These are phyloP conservation scores for Xyrichtys novacula DNA, from an alignment of 2,797 vertebrate genomes.

Conservation along the genomic window DNA sequence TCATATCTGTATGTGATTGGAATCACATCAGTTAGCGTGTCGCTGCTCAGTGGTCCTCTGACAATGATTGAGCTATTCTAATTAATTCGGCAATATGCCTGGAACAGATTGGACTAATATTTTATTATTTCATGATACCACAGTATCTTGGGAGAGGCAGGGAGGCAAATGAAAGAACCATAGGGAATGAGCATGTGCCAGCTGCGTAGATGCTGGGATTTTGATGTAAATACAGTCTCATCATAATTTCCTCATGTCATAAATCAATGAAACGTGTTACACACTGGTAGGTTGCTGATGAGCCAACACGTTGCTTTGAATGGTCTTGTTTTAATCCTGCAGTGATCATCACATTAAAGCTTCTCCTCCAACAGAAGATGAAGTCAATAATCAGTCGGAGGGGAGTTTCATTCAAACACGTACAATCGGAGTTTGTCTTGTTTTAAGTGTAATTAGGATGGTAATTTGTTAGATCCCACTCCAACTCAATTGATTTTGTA, in stretches of 20 bases:
- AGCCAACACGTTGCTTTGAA: slow-evolving; percentile 18
- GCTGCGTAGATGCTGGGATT: slow-evolving; percentile 17
- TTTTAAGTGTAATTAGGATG: slow-evolving; percentile 13
- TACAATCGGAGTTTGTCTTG: slow-evolving; percentile 14
- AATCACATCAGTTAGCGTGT: slow-evolving; percentile 30
- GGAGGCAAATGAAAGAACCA: slow-evolving; percentile 29
- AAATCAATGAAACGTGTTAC: slow-evolving; percentile 14
- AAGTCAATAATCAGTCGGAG: slow-evolving; percentile 15
- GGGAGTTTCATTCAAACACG: slow-evolving; percentile 15
- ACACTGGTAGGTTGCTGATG: not conserved
- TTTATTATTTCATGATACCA: slow-evolving; percentile 59
- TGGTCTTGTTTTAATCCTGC: slow-evolving; percentile 1
- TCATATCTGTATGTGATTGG: slow-evolving; percentile 35
- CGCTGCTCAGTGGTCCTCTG: slow-evolving; percentile 33
- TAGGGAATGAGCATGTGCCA: slow-evolving; percentile 17
- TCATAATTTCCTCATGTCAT: slow-evolving; percentile 6
- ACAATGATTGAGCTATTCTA: slow-evolving; percentile 58
- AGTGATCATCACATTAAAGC: slow-evolving; percentile 30
- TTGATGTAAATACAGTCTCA: slow-evolving; percentile 19
- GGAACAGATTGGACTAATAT: slow-evolving; percentile 64
- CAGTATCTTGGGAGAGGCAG: slow-evolving; percentile 35
- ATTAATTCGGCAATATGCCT: slow-evolving; percentile 53
- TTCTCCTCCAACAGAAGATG: slow-evolving; percentile 18
- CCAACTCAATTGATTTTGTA: not conserved
- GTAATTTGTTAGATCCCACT: slow-evolving; percentile 20